Evolutionary conservation across 2,888 invertebrate species (phyloP).

Genomic region (Agriopis marginaria): DNA sequence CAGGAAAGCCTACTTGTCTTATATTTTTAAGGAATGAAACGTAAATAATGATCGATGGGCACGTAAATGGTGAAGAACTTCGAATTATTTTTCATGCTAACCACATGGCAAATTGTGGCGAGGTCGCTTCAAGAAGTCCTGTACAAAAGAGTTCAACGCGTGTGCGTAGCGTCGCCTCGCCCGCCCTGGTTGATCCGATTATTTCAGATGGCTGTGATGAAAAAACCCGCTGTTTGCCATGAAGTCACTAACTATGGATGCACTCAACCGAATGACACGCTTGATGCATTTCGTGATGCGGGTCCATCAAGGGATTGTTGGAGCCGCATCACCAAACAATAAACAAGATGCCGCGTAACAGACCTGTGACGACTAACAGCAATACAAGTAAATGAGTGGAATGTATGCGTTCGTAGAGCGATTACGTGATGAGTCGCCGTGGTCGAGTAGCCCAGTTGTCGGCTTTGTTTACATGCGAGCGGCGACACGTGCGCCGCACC

Average conservation of each 20-base stretch:
- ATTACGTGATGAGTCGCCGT: constrained; percentile 39
- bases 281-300: not conserved
- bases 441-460: constrained; percentile 48
- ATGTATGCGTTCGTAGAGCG: constrained; percentile 19
- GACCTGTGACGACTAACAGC: constrained; percentile 8
- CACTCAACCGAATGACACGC: not conserved
- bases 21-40: not conserved
- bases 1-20: no score
- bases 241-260: not conserved
- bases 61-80: not conserved
- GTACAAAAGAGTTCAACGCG: constrained; percentile 63
- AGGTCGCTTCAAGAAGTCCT: not conserved
- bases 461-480: constrained; percentile 69
- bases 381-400: constrained; percentile 3
- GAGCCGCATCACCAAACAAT: not conserved
- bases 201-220: not conserved
- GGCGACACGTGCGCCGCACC: constrained; percentile 66
- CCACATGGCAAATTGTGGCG: not conserved
- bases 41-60: not conserved
- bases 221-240: not conserved
- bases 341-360: not conserved
- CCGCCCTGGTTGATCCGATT: not conserved
- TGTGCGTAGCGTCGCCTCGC: not conserved
- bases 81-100: not conserved
- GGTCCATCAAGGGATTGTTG: no score